These are phyloP conservation scores for Pyralis farinalis DNA, from an alignment of 2,888 invertebrate species.

Conservation along the genomic window DNA sequence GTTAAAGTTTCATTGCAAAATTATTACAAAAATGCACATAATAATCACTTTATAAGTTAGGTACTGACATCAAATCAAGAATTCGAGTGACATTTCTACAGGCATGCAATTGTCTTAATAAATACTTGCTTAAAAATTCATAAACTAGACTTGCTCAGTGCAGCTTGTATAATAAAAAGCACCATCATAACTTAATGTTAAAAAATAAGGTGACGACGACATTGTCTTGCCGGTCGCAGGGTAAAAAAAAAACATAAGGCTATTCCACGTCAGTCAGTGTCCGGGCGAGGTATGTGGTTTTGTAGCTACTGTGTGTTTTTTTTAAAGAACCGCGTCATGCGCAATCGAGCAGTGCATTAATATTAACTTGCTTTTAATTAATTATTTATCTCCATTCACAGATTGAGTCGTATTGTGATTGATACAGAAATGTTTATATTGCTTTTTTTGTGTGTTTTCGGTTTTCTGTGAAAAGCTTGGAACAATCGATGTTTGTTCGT, in stretches of 20 bases:
- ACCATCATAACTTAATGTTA: background rate
- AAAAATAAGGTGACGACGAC: slow-evolving; percentile 6
- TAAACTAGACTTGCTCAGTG: background rate
- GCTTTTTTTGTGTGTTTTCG: background rate
- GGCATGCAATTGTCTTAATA: no score
- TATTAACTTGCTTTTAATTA: slow-evolving; percentile 63
- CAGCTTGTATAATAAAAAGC: background rate
- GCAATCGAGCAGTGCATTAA: slow-evolving; percentile 51
- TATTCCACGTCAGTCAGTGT: slow-evolving; percentile 61
- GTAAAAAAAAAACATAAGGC: slow-evolving; percentile 27
- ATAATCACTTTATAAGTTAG: no score
- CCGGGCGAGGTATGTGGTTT: slow-evolving; percentile 53
- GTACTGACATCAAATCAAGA: no score
- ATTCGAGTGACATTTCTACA: no score
- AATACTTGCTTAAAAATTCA: no score
- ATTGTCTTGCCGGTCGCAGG: slow-evolving; percentile 12
- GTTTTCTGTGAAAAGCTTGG: background rate
- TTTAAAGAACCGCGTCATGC: slow-evolving; percentile 61
- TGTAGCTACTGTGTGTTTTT: slow-evolving; percentile 69
- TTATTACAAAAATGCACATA: no score
- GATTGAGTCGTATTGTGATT: slow-evolving; percentile 62
- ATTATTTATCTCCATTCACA: slow-evolving; percentile 55
- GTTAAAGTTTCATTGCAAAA: no score
- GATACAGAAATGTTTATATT: slow-evolving; percentile 23
- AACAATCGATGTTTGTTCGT: background rate